phyloP scores from a whole-genome alignment of 2,113 vertebrate genomes.

The Menidia beryllina region DNA sequence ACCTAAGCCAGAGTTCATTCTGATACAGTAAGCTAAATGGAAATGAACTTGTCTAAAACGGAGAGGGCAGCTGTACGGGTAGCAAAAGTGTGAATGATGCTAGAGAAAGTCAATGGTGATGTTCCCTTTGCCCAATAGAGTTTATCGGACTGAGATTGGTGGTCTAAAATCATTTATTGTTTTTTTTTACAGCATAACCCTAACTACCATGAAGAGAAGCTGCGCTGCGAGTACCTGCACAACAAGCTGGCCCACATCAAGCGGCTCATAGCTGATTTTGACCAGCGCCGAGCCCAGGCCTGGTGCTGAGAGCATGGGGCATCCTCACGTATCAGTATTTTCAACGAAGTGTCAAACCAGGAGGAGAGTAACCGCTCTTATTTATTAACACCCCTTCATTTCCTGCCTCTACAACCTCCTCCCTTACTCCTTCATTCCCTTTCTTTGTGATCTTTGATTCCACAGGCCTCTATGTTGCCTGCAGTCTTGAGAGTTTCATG shows the following conservation, averaged over 20 bases:
- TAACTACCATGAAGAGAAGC: conserved; percentile 88
- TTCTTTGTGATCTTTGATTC: conserved; percentile 63
- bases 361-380: conserved; percentile 55
- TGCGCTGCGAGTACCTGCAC: conserved; percentile 91
- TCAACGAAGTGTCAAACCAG: conserved; percentile 42
- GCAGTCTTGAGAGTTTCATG: conserved; percentile 53
- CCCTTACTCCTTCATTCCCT: conserved; percentile 52
- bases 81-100: too few species aligned
- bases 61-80: too few species aligned
- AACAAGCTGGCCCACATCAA: conserved; percentile 93
- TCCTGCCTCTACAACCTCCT: conserved; percentile 61
- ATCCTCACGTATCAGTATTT: conserved; percentile 68
- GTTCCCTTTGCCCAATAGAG: too few species aligned
- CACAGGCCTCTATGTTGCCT: conserved; percentile 76
- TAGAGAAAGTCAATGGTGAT: too few species aligned
- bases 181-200: conserved; percentile 82
- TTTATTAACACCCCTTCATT: conserved; percentile 64
- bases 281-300: conserved; percentile 81
- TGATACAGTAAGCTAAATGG: too few species aligned
- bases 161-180: conserved; percentile 5
- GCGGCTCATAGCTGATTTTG: conserved; percentile 87
- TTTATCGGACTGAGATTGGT: too few species aligned
- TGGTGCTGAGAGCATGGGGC: conserved; percentile 77
- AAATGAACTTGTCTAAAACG: too few species aligned
- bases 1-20: too few species aligned